Base-by-base conservation (phyloP, 1,140 invertebrate species). In the Drepana arcuata region DNA sequence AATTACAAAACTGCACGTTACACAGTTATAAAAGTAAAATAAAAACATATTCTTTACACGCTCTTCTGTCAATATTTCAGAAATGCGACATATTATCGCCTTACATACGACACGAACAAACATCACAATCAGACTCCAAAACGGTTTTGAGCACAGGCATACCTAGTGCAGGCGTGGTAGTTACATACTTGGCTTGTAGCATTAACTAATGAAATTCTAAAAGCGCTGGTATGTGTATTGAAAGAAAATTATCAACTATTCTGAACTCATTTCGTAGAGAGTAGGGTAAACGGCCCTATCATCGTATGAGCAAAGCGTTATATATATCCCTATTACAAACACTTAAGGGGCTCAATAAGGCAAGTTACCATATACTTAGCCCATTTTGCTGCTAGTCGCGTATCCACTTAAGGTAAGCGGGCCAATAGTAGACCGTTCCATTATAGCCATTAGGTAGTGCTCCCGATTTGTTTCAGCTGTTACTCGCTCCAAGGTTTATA, bases 401-500 rank as follows among this genome's bases (percentile, higher is more conserved):
- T 49, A 53, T 21, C 45, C 50, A 53, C 50, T 48, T 48, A 53
- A 39, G 41, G 38, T 41, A 41, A 44, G 36, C 34, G 45, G 14
- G 39, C 38, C 39, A 43, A 42, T 35, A 42, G 35, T 43, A 38
- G 28, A 31, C 37, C 30, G 14, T 35, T 48, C 51, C 51, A 51
- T 49, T 49, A 48, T 41, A 33, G 31, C 55, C 48, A 55, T 60
- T 60, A 55, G 23, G 24, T 21, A 16, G 40, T 36, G 49, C 33
- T 33, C 32, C 31, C 51, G 52, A 60, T 60, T 60, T 60, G 56
- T 55, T 55, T 49, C 56, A 60, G 56, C 56, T 60, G 56, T 48
- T 48, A 34, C 51, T 21, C 32, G 34, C 43, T 51, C 48, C 55
- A 41, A 42, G 39, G 46, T 60, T 52, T 55, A 52, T 35, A 60